phyloP scores from a whole-genome alignment of 2,113 vertebrate genomes.

The Sprattus sprattus region DNA sequence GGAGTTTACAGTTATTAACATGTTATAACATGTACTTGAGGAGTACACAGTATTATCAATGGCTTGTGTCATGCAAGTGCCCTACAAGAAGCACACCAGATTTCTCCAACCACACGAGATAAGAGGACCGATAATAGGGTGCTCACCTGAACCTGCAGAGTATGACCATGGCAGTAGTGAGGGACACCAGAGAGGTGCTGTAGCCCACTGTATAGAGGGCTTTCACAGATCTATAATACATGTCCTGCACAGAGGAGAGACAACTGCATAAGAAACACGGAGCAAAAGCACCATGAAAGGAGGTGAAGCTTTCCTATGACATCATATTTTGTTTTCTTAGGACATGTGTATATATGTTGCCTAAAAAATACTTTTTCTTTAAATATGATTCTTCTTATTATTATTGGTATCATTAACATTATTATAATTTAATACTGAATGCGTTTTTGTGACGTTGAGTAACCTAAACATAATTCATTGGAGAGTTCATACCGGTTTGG shows the following conservation, averaged over 20 bases:
- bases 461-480: too few relatives aligned
- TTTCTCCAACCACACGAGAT: too few relatives aligned
- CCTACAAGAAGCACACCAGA: too few relatives aligned
- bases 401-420: not conserved
- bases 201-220: slow-evolving; percentile 97
- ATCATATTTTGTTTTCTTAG: not conserved
- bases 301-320: not conserved
- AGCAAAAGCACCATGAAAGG: too few relatives aligned
- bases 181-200: slow-evolving; percentile 93
- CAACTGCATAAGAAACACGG: not conserved
- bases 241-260: not conserved
- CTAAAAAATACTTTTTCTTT: too few relatives aligned
- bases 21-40: too few relatives aligned
- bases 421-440: not conserved
- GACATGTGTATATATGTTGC: too few relatives aligned
- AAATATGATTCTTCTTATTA: too few relatives aligned
- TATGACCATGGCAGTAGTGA: slow-evolving; percentile 96
- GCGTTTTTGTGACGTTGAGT: too few relatives aligned
- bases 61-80: too few relatives aligned
- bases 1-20: too few relatives aligned
- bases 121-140: not conserved
- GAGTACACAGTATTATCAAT: too few relatives aligned
- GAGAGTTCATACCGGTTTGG: slow-evolving; percentile 57
- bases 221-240: slow-evolving; percentile 88
- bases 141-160: slow-evolving; percentile 95